Conservation (phyloP, 2,888 invertebrate species). For the Dicycla oo region DNA sequence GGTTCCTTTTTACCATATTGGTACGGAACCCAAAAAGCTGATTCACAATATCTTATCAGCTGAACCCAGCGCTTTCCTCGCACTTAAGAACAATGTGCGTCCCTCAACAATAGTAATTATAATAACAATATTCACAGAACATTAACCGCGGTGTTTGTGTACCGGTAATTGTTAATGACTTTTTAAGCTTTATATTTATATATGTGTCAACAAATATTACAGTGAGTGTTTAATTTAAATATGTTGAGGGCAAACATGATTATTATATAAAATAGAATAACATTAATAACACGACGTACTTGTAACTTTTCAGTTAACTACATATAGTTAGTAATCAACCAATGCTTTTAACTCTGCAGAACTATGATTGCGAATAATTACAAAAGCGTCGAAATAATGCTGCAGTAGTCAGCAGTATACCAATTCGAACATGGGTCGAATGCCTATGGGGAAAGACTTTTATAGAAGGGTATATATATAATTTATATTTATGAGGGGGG, state of each 20-base stretch:
- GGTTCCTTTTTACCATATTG: too few relatives aligned
- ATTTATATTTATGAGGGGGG: too few relatives aligned
- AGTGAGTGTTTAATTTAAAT: not conserved
- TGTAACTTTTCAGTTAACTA: not conserved
- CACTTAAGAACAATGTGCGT: slow-evolving; percentile 8
- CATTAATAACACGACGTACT: not conserved
- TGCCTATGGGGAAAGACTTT: too few relatives aligned
- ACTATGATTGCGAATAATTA: not conserved
- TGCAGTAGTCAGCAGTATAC: not conserved
- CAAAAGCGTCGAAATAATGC: not conserved
- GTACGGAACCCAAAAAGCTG: not conserved
- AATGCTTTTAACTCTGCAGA: not conserved
- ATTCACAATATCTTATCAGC: not conserved
- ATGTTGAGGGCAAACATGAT: not conserved
- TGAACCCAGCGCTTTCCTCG: not conserved
- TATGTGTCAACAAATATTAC: not conserved
- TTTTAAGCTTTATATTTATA: slow-evolving; percentile 17
- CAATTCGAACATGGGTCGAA: not conserved
- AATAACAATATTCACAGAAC: slow-evolving; percentile 31
- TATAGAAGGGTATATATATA: too few relatives aligned
- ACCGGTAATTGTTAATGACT: slow-evolving; percentile 20
- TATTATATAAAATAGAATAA: not conserved
- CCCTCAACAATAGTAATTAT: slow-evolving; percentile 16
- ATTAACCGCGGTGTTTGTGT: slow-evolving; percentile 17
- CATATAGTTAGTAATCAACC: too few relatives aligned